Percentiles rank a stretch among this genome's conserved stretches.
These are phyloP conservation scores for Ormyrus pomaceus DNA, from an alignment of 2,888 invertebrate genomes.

Conservation along the genomic window DNA sequence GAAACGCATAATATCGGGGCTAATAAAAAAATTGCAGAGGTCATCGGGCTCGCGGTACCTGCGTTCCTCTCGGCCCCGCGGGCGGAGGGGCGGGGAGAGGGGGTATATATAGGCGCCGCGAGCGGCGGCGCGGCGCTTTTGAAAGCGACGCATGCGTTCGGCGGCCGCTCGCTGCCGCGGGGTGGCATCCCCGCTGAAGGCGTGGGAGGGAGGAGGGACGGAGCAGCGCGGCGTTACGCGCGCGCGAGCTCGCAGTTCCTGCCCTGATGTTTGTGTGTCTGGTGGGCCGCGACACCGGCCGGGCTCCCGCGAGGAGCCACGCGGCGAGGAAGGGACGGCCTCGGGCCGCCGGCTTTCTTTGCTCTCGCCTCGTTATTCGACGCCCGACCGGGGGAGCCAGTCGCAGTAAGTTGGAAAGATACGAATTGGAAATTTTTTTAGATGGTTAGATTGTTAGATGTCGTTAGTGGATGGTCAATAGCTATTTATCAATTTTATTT, in stretches of 20 bases:
- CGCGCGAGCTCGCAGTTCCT: conserved; percentile 70
- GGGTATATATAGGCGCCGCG: not conserved
- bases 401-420: too few relatives aligned
- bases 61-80: not conserved
- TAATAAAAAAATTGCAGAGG: too few relatives aligned
- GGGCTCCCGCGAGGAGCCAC: conserved; percentile 17
- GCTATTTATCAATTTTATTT: too few relatives aligned
- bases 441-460: too few relatives aligned
- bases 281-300: conserved; percentile 55
- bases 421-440: too few relatives aligned
- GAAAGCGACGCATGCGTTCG: conserved; percentile 71
- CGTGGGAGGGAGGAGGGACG: conserved; percentile 10
- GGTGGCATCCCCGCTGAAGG: not conserved
- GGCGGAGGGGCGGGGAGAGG: not conserved
- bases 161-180: conserved; percentile 7
- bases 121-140: conserved; percentile 66
- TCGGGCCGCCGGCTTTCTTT: conserved; percentile 11
- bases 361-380: not conserved
- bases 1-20: too few relatives aligned
- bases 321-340: conserved; percentile 19
- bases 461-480: too few relatives aligned
- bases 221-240: not conserved
- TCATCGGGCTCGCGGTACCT: not conserved
- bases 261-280: conserved; percentile 75
- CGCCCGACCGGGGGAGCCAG: not conserved